These are phyloP conservation scores for Plestiodon gilberti DNA, from an alignment of 2,113 vertebrate species.

Conservation along the genomic window DNA sequence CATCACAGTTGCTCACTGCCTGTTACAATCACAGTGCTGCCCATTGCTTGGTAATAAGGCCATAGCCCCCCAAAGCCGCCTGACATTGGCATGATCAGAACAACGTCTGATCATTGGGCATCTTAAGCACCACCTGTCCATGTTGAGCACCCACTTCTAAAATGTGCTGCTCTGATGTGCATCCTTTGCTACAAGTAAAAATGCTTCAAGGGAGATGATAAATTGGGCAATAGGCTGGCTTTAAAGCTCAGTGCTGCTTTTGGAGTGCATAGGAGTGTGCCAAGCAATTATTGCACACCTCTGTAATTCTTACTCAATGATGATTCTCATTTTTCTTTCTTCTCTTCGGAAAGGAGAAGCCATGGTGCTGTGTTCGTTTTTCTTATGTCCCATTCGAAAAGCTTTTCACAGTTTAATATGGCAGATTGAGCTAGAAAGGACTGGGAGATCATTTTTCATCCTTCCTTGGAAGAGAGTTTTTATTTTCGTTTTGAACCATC, in stretches of 20 bases:
- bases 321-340: constrained; percentile 17
- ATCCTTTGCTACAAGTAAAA: constrained; percentile 62
- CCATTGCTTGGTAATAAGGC: not conserved
- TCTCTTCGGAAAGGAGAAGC: not conserved
- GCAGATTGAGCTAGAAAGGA: not conserved
- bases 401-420: not conserved
- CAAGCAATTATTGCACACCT: constrained; percentile 31
- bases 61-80: constrained; percentile 15
- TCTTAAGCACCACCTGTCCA: constrained; percentile 60
- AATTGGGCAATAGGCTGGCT: constrained; percentile 53
- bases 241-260: constrained; percentile 30
- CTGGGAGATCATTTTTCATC: not conserved
- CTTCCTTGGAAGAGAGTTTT: not conserved
- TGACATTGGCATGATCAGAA: constrained; percentile 49
- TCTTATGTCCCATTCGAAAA: not conserved
- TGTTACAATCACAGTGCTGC: not conserved
- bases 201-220: constrained; percentile 45
- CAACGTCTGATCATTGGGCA: constrained; percentile 55
- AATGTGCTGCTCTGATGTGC: constrained; percentile 44
- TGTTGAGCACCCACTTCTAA: constrained; percentile 14
- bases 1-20: fast-evolving
- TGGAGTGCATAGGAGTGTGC: constrained; percentile 34
- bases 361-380: no score
- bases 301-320: constrained; percentile 30
- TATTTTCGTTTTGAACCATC: not conserved